phyloP scores from a whole-genome alignment of 2,113 vertebrate genomes.

The Carassius auratus region DNA sequence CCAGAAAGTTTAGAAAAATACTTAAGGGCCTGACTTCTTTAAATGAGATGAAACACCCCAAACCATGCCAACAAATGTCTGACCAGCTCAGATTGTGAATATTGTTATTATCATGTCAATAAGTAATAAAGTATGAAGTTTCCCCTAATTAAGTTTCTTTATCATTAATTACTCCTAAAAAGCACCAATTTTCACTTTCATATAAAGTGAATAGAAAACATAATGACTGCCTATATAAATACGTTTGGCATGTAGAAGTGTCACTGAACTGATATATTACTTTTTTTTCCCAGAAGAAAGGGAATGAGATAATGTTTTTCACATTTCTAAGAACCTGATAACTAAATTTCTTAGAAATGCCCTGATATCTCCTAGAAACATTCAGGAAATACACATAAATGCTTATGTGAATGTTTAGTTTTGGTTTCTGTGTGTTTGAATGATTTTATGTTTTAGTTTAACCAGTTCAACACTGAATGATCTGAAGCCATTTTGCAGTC shows the following conservation, averaged over 20 bases:
- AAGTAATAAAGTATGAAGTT: background rate
- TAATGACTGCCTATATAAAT: background rate
- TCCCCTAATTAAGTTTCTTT: background rate
- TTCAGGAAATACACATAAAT: background rate
- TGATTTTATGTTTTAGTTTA: background rate
- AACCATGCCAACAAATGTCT: background rate
- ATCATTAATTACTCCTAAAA: background rate
- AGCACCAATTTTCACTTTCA: background rate
- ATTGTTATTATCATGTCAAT: background rate
- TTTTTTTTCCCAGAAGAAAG: background rate
- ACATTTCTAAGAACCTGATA: background rate
- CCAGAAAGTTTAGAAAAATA: background rate
- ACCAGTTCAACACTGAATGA: background rate
- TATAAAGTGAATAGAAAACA: background rate
- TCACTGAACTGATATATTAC: conserved; percentile 8
- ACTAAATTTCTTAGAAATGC: background rate
- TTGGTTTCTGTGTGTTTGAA: background rate
- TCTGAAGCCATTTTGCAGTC: background rate
- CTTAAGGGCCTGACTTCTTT: background rate
- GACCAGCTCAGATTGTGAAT: background rate
- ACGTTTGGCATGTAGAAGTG: background rate
- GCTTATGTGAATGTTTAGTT: background rate
- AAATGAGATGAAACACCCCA: background rate
- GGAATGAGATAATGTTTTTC: background rate
- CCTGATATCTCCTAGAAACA: background rate